Percentiles rank a stretch among this genome's conserved stretches.
Conservation (phyloP, 1,140 invertebrate species). For the Batillaria attramentaria region DNA sequence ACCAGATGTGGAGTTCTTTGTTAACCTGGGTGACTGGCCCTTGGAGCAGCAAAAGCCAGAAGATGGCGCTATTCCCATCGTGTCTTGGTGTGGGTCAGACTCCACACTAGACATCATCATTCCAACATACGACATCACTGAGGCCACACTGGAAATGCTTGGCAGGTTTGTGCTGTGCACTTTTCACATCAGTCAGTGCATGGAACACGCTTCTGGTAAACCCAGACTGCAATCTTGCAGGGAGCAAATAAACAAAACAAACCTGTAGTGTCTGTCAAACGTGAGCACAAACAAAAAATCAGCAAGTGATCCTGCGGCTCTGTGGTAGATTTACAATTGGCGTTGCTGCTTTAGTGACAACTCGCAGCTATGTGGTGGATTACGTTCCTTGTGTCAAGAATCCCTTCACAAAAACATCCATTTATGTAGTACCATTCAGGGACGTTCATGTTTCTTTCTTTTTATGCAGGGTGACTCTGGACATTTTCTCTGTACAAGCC, state of each 20-base stretch:
- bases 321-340: too few species aligned
- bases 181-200: too few species aligned
- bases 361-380: too few species aligned
- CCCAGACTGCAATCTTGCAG: too few species aligned
- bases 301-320: too few species aligned
- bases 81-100: constrained; percentile 96
- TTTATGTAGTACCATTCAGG: not conserved
- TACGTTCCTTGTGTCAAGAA: too few species aligned
- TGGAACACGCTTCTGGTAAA: too few species aligned
- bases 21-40: constrained; percentile 97
- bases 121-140: constrained; percentile 96
- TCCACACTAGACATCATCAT: constrained; percentile 90
- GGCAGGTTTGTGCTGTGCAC: constrained; percentile 78
- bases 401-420: too few species aligned
- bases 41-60: constrained; percentile 73
- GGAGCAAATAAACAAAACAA: too few species aligned
- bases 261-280: too few species aligned
- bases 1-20: constrained; percentile 91
- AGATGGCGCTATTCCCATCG: constrained; percentile 81
- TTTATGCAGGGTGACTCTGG: constrained; percentile 84
- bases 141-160: constrained; percentile 92
- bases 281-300: too few species aligned
- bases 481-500: constrained; percentile 91
- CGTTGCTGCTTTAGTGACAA: too few species aligned
- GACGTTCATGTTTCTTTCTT: not conserved